Percentiles rank a stretch among this genome's conserved stretches.
These are phyloP conservation scores for Temnothorax nylanderi DNA, from an alignment of 1,140 invertebrate species.

Conservation along the genomic window DNA sequence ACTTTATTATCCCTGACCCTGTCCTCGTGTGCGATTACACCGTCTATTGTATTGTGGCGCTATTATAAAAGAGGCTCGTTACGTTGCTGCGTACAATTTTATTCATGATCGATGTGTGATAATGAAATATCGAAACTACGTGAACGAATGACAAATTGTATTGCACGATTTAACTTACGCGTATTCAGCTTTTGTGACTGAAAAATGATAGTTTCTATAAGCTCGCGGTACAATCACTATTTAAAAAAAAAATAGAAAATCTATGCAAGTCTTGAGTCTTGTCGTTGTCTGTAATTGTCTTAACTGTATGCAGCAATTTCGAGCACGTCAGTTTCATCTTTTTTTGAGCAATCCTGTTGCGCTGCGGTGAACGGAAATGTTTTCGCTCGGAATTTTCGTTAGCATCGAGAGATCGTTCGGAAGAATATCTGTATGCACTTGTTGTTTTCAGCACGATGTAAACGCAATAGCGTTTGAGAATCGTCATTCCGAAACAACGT, in stretches of 20 bases:
- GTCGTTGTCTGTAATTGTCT: neutral
- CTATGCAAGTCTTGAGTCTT: neutral
- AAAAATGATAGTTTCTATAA: neutral
- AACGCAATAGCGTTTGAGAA: constrained; percentile 4
- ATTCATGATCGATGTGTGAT: neutral
- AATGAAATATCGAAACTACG: neutral
- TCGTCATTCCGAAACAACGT: neutral
- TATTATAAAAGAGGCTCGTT: constrained; percentile 3
- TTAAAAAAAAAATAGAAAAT: constrained; percentile 15
- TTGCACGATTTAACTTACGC: neutral
- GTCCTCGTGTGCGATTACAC: constrained; percentile 38
- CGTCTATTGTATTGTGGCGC: neutral
- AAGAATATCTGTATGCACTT: constrained; percentile 56
- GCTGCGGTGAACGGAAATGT: neutral
- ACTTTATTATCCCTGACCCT: constrained; percentile 65
- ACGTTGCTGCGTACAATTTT: neutral
- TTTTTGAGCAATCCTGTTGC: constrained; percentile 14
- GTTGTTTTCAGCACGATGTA: constrained; percentile 14
- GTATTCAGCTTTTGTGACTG: too few species aligned
- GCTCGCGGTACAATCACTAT: neutral
- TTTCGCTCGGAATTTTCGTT: neutral
- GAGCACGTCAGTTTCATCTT: neutral
- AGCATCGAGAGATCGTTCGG: neutral
- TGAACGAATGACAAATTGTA: neutral
- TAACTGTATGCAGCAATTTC: neutral